phyloP scores from a whole-genome alignment of 2,797 vertebrate species.

The Cuculus canorus region DNA sequence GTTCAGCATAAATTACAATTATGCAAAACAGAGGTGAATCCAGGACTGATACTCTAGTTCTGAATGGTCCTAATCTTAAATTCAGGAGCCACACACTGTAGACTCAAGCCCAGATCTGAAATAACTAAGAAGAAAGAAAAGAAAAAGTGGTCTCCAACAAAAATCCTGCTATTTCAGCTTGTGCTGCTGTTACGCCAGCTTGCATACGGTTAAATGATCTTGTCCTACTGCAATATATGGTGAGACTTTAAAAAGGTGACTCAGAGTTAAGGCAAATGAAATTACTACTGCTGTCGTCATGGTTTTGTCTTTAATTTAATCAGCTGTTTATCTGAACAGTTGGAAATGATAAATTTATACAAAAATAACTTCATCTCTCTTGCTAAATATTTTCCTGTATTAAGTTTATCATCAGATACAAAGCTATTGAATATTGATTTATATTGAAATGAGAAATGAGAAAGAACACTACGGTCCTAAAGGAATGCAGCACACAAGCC shows the following conservation, averaged over 20 bases:
- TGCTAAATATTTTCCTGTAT: neutral
- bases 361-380: neutral
- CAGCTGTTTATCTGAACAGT: slow-evolving; percentile 31
- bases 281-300: neutral
- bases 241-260: neutral
- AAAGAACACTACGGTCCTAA: neutral
- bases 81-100: neutral
- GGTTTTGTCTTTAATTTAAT: neutral
- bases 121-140: neutral
- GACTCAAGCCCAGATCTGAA: neutral
- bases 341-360: neutral
- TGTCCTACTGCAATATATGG: neutral
- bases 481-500: neutral
- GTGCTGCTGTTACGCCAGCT: neutral
- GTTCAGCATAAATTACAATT: neutral
- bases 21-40: neutral
- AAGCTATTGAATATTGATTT: neutral
- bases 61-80: neutral
- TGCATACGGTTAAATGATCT: neutral
- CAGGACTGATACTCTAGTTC: neutral
- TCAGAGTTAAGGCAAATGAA: neutral
- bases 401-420: neutral
- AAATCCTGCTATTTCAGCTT: neutral
- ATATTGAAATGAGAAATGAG: neutral
- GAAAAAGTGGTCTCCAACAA: neutral